These are phyloP conservation scores for Equus przewalskii DNA, from an alignment of 2,113 vertebrate genomes.

Conservation along the genomic window DNA sequence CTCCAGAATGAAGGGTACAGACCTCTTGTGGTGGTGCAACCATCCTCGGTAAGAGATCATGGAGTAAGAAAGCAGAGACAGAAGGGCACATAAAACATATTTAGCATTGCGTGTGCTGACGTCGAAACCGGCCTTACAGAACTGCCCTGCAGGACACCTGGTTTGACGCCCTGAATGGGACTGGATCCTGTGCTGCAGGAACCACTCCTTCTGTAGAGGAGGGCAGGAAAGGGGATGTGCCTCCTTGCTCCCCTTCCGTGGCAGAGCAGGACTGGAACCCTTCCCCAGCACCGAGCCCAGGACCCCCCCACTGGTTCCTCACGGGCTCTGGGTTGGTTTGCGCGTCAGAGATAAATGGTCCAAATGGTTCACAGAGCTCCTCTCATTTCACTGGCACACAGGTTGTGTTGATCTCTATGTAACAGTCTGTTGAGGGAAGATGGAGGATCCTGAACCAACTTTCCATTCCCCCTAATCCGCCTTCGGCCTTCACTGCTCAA, in stretches of 20 bases:
- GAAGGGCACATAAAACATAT: slow-evolving; percentile 52
- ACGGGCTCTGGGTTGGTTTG: neutral
- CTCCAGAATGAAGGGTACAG: neutral
- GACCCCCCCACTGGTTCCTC: neutral
- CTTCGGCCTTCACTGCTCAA: neutral
- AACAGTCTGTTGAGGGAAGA: neutral
- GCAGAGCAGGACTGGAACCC: neutral
- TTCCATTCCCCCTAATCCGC: neutral
- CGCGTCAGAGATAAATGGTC: neutral
- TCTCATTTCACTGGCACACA: neutral
- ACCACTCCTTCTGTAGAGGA: neutral
- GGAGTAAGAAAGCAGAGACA: neutral
- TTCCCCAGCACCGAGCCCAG: neutral
- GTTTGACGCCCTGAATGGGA: neutral
- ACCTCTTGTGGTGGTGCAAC: neutral
- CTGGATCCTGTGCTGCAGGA: neutral
- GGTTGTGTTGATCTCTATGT: neutral
- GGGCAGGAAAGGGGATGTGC: neutral
- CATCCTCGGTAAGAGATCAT: neutral
- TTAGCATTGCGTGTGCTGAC: slow-evolving; percentile 68
- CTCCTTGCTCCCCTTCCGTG: neutral
- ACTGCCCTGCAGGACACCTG: slow-evolving; percentile 20
- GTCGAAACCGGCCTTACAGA: slow-evolving; percentile 65
- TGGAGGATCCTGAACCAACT: neutral
- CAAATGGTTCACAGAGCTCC: neutral